Evolutionary conservation across 2,888 invertebrate species (phyloP).

Genomic region (Hypselothyrea guttata): DNA sequence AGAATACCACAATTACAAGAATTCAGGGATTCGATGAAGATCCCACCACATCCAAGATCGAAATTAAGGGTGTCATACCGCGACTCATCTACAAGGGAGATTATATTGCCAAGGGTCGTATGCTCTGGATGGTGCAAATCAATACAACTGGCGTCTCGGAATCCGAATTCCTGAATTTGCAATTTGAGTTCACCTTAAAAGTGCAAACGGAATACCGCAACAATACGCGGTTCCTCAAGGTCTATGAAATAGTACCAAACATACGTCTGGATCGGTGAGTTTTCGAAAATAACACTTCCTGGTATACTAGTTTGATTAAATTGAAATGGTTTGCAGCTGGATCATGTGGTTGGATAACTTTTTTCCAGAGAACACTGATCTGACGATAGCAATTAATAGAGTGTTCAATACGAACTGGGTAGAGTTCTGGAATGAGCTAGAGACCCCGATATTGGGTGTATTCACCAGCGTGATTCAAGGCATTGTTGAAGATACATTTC

Average conservation of each 20-base stretch:
- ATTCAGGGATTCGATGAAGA: conserved; percentile 56
- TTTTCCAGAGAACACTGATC: conserved; percentile 53
- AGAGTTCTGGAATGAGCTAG: conserved; percentile 53
- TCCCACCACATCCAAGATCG: conserved; percentile 46
- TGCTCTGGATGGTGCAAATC: conserved; percentile 28
- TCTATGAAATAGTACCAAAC: conserved; percentile 44
- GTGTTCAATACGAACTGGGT: conserved; percentile 54
- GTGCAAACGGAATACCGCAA: conserved; percentile 44
- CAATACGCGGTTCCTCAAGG: conserved; percentile 50
- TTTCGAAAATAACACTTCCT: no score
- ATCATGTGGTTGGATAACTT: conserved; percentile 37
- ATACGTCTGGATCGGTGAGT: conserved; percentile 59
- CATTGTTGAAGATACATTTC: neutral
- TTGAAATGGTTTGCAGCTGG: conserved; percentile 40
- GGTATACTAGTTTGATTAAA: neutral
- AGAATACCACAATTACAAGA: conserved; percentile 48
- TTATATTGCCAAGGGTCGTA: conserved; percentile 32
- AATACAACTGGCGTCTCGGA: conserved; percentile 50
- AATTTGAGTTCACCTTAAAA: conserved; percentile 40
- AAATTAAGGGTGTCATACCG: conserved; percentile 46
- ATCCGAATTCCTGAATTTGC: conserved; percentile 52
- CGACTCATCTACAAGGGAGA: conserved; percentile 30
- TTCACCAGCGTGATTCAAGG: no score
- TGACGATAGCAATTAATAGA: conserved; percentile 42
- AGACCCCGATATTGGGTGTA: conserved; percentile 23